These are phyloP conservation scores for Lepas anatifera DNA, from an alignment of 2,888 invertebrate genomes.

Conservation along the genomic window DNA sequence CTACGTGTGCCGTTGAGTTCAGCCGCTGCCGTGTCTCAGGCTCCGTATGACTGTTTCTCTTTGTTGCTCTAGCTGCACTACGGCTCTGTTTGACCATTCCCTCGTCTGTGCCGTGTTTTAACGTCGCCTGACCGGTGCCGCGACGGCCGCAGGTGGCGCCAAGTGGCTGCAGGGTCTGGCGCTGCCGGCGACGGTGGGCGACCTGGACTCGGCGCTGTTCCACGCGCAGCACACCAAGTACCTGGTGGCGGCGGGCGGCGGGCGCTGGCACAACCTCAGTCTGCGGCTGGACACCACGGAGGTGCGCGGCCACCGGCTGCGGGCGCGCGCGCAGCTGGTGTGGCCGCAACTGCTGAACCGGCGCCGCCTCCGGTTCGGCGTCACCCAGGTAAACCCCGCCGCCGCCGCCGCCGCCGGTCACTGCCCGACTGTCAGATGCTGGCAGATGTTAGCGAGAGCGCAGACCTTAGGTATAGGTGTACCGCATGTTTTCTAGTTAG, in stretches of 20 bases:
- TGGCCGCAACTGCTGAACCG: conserved; percentile 37
- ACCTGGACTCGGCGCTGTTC: conserved; percentile 54
- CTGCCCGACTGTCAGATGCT: conserved; percentile 42
- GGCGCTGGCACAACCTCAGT: conserved; percentile 52
- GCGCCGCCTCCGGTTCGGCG: conserved; percentile 59
- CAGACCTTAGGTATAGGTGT: too few species aligned
- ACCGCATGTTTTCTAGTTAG: too few species aligned
- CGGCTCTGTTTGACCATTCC: too few species aligned
- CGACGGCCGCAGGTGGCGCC: conserved; percentile 41
- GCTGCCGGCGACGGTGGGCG: conserved; percentile 51
- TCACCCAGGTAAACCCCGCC: conserved; percentile 33
- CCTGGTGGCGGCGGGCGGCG: not conserved
- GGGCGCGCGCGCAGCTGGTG: conserved; percentile 41
- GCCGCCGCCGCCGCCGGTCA: conserved; percentile 19
- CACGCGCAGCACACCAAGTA: conserved; percentile 32
- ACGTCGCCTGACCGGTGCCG: too few species aligned
- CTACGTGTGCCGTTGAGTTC: too few species aligned
- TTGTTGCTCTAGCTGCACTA: too few species aligned
- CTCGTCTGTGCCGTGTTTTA: too few species aligned
- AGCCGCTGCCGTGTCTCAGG: too few species aligned
- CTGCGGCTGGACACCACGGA: conserved; percentile 63
- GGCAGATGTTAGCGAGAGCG: too few species aligned
- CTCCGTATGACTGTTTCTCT: too few species aligned
- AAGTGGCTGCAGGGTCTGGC: conserved; percentile 54
- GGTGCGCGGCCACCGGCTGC: conserved; percentile 48